Base-by-base conservation (phyloP, 2,888 invertebrate species). In the Shargacucullia verbasci region DNA sequence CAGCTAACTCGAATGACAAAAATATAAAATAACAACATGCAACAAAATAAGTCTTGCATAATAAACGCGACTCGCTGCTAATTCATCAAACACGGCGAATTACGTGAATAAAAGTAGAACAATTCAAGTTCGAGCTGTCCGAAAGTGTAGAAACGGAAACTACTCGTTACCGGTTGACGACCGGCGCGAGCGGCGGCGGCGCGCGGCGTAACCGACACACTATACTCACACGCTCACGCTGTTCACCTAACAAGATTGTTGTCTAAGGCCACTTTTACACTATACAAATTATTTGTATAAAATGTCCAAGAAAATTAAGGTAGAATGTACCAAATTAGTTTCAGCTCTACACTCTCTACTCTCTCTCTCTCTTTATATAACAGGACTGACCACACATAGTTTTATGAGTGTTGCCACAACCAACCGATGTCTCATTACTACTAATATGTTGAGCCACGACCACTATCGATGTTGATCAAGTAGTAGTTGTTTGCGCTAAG, bases 81-180 rank as follows among this genome's bases (percentile, higher is more conserved):
- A 58, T 47, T 59, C 55, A 47, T 55, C 44, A 54, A 68, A 55
- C 55, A 56, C 45, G 47, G 54, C 59, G 55, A 37, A 59, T 73
- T 76, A 70, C 70, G 59, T 72, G 53, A 75, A 60, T 46, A 56
- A 54, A 62, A 52, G 66, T 74, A 49, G 48, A 65, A 73, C 70
- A 76, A 74, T 65, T 74, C 73, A 75, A 72, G 70, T 64, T 64
- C 66, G 48, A 54, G 44, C 43, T 20, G 55, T 45, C 43, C 31
- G 52, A 45, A 47, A 59, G 43, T 55, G 58, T 69, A 52, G 59
- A 67, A 73, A 64, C 70, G 73, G 68, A 77, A 73, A 70, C 68
- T 35, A 46, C 53, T 65, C 27, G 70, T 70, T 64, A 59, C 63
- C 59, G 61, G 62, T 39, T 27, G 34, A 3, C 39, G 25, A 35